phyloP scores from a whole-genome alignment of 2,113 vertebrate species.

The Nothobranchius furzeri region DNA sequence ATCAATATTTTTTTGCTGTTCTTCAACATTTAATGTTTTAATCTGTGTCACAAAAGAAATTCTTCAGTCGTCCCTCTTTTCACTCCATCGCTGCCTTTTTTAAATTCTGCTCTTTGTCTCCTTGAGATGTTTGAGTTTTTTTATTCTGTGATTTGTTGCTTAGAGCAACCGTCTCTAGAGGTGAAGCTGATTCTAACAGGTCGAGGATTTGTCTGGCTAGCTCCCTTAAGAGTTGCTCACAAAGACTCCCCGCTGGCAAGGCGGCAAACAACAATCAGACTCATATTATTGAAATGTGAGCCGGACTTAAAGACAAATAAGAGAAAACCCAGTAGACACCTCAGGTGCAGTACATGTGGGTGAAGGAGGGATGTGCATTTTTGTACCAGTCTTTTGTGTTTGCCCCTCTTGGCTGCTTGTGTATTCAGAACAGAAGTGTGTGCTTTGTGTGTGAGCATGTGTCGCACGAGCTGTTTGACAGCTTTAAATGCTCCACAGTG shows the following conservation, averaged over 20 bases:
- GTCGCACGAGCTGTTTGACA: slow-evolving; percentile 29
- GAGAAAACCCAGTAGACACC: neutral
- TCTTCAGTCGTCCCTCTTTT: slow-evolving; percentile 10
- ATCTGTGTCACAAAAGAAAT: slow-evolving; percentile 60
- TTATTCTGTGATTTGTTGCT: slow-evolving; percentile 59
- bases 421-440: slow-evolving; percentile 11
- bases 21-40: slow-evolving; percentile 40
- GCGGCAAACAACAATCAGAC: slow-evolving; percentile 30
- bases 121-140: slow-evolving; percentile 41
- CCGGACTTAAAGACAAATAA: slow-evolving; percentile 44
- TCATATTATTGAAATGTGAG: slow-evolving; percentile 27
- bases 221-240: slow-evolving; percentile 48
- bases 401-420: slow-evolving; percentile 11
- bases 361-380: neutral
- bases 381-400: slow-evolving; percentile 3
- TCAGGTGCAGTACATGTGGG: slow-evolving; percentile 16
- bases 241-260: slow-evolving; percentile 46
- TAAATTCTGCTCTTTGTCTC: neutral
- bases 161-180: slow-evolving; percentile 49
- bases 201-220: slow-evolving; percentile 46
- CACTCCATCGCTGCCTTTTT: slow-evolving; percentile 10
- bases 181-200: slow-evolving; percentile 66
- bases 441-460: slow-evolving; percentile 18
- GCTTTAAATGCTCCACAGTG: slow-evolving; percentile 13
- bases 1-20: neutral